phyloP scores from a whole-genome alignment of 2,888 invertebrate genomes.

The Drymonia ruficornis region DNA sequence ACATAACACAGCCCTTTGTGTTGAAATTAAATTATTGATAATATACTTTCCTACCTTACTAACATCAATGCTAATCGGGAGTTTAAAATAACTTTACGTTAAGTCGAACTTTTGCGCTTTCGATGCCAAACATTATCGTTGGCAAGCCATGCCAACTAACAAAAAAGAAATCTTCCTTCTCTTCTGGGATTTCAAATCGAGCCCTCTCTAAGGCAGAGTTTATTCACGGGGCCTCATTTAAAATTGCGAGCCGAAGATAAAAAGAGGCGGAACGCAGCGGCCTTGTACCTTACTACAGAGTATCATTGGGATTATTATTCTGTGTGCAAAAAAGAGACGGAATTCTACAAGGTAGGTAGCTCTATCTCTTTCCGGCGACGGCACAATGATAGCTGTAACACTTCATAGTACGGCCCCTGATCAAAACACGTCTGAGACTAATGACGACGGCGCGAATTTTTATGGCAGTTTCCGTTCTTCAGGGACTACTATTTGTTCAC shows the following conservation, averaged over 20 bases:
- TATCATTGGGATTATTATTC: constrained; percentile 51
- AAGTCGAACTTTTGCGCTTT: too few species aligned
- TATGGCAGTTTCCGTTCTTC: constrained; percentile 71
- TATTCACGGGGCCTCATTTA: constrained; percentile 58
- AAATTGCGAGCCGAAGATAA: constrained; percentile 61
- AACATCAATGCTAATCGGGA: too few species aligned
- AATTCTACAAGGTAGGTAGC: constrained; percentile 34
- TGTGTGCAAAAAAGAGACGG: constrained; percentile 39
- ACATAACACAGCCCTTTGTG: too few species aligned
- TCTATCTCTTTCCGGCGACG: constrained; percentile 38
- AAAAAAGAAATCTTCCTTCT: constrained; percentile 34
- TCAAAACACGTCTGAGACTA: constrained; percentile 82
- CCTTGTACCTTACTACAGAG: constrained; percentile 44
- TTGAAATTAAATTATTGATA: too few species aligned
- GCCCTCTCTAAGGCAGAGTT: constrained; percentile 48
- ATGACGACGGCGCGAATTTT: constrained; percentile 77
- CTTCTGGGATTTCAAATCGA: constrained; percentile 56
- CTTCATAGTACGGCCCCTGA: constrained; percentile 59
- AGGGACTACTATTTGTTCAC: constrained; percentile 71
- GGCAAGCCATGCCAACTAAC: too few species aligned
- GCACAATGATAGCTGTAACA: constrained; percentile 49
- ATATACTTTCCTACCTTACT: too few species aligned
- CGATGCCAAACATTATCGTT: too few species aligned
- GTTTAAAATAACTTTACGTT: too few species aligned
- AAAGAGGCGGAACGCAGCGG: constrained; percentile 51